A percentile compares a stretch with the other conserved stretches of the same genome.
phyloP scores from a whole-genome alignment of 1,140 invertebrate species.

The Aporrectodea caliginosa region DNA sequence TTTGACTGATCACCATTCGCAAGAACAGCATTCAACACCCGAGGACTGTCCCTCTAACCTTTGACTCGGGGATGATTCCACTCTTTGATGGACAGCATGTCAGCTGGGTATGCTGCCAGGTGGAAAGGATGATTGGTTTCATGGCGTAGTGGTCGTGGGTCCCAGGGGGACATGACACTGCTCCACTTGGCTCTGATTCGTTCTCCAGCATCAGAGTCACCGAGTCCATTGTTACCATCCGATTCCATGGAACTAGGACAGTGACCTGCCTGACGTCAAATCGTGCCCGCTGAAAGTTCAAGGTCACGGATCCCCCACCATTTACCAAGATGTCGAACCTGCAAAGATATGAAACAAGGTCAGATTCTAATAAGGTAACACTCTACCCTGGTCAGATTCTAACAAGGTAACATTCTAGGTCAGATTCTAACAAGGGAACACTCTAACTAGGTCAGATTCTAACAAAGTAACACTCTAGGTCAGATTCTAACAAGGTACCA shows the following conservation, averaged over 20 bases:
- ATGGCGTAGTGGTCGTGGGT: slow-evolving; percentile 89
- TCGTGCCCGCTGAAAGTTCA: slow-evolving; percentile 88
- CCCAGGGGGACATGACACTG: slow-evolving; percentile 48
- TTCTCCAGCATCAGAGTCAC: slow-evolving; percentile 72
- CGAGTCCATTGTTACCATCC: slow-evolving; percentile 63
- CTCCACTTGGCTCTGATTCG: slow-evolving; percentile 34
- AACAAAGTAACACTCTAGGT: too few relatives aligned
- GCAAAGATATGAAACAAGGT: too few relatives aligned
- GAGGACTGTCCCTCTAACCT: too few relatives aligned
- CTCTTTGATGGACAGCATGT: slow-evolving; percentile 80
- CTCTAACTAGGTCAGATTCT: too few relatives aligned
- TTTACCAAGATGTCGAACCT: slow-evolving; percentile 97
- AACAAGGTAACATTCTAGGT: too few relatives aligned
- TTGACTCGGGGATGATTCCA: slow-evolving; percentile 84
- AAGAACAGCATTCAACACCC: too few relatives aligned
- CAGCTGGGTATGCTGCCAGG: slow-evolving; percentile 90
- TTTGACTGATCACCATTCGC: too few relatives aligned
- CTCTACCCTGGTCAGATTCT: too few relatives aligned
- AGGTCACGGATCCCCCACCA: slow-evolving; percentile 88
- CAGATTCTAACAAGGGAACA: too few relatives aligned
- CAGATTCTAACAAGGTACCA: too few relatives aligned
- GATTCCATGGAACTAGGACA: slow-evolving; percentile 94
- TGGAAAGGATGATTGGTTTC: slow-evolving; percentile 88
- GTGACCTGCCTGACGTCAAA: slow-evolving; percentile 85
- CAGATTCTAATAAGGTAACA: too few relatives aligned